Base-by-base conservation (phyloP, 1,140 invertebrate species). In the Plodia interpunctella region DNA sequence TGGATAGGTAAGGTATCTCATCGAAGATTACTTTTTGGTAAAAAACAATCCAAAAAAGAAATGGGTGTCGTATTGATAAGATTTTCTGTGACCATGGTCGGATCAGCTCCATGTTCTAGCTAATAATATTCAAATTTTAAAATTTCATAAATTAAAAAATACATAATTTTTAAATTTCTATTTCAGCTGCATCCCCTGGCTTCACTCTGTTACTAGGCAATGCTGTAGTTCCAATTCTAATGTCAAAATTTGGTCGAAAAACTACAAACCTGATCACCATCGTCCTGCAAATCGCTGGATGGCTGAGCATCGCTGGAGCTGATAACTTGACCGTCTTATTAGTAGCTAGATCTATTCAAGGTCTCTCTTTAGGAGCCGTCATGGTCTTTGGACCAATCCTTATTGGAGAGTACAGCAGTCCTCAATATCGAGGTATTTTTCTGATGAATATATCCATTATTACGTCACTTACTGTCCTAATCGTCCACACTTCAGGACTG, bases 401-500 rank as follows among this genome's bases (percentile, higher is more conserved):
- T 5, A 66, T 87, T 6, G 82, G 78, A 8, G 84, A 87, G 52
- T 85, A 79, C 65, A 84, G 85, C 3, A 85, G 89, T 18, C 91
- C 92, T 0, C 78, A 72, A 59, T 80, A 92, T 57, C 75, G 92
- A 32, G 91, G 92, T 6, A 74, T 91, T 10, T 83, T 93, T 5
- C 74, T 93, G 13, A 90, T 90, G 2, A 73, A 78, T 0, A 70
- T 91, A 3, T 83, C 90, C 1, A 60, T 92, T 0, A 83, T 86
- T 0, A 81, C 92, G 32, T 75, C 91, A 0, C 62, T 88, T 44
- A 92, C 92, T 0, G 78, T 92, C 6, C 77, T 92, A 19, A 52
- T 91, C 4, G 84, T 85, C 1, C 92, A 93, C 72, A 65, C 90
- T 2, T 28, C 93, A 5, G 92, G 92, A 3, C 91, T 91, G 2